A percentile compares a stretch with the other conserved stretches of the same genome.
Conservation (phyloP, 2,797 vertebrate genomes). For the Sebastes trivittatus region DNA sequence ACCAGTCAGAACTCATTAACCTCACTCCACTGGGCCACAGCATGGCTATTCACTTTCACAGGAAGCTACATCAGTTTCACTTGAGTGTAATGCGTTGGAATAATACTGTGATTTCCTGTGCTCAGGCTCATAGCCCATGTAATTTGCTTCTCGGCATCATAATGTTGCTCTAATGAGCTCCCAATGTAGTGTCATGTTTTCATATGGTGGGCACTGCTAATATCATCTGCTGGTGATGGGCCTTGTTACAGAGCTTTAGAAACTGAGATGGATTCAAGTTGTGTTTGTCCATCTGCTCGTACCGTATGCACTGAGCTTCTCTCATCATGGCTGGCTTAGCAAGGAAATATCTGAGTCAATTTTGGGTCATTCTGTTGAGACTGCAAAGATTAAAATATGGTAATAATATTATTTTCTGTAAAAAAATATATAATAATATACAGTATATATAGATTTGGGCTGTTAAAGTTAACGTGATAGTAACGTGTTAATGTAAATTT, state of each 20-base stretch:
- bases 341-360: neutral
- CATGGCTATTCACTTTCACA: conserved; percentile 53
- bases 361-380: neutral
- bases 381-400: neutral
- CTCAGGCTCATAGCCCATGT: conserved; percentile 35
- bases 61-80: conserved; percentile 48
- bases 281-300: conserved; percentile 38
- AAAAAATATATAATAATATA: too few relatives aligned
- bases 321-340: neutral
- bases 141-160: conserved; percentile 46
- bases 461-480: too few relatives aligned
- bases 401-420: too few relatives aligned
- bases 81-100: conserved; percentile 47
- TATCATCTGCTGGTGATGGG: conserved; percentile 18
- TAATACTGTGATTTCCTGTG: conserved; percentile 49
- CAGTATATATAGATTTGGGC: too few relatives aligned
- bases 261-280: conserved; percentile 25
- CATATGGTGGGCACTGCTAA: conserved; percentile 9
- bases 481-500: too few relatives aligned
- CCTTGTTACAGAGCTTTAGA: neutral
- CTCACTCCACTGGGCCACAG: conserved; percentile 43
- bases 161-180: conserved; percentile 51
- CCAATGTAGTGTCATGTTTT: conserved; percentile 47
- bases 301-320: neutral
- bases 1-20: conserved; percentile 62